A percentile compares a stretch with the other conserved stretches of the same genome.
phyloP scores from a whole-genome alignment of 2,113 vertebrate genomes.

The Pipa parva region DNA sequence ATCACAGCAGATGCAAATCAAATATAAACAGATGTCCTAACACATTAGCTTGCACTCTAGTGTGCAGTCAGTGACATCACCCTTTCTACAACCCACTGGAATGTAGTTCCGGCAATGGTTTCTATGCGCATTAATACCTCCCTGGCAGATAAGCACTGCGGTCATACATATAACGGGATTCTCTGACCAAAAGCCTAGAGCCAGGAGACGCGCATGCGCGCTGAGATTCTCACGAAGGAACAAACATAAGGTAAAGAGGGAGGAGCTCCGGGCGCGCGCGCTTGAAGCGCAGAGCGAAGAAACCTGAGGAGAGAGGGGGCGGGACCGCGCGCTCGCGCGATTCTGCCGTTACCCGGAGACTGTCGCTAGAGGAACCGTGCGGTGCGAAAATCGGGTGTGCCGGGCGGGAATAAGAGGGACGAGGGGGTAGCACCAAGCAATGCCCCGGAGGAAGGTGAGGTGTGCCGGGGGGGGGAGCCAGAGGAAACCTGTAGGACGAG shows the following conservation, averaged over 20 bases:
- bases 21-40: no score
- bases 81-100: no score
- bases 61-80: no score
- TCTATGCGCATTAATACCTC: no score
- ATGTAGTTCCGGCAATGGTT: no score
- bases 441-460: conserved; percentile 38
- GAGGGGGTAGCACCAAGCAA: background rate
- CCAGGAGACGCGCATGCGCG: background rate
- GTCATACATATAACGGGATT: background rate
- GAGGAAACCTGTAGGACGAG: background rate
- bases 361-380: conserved; percentile 4
- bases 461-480: background rate
- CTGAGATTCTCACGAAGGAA: no score
- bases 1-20: no score
- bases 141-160: no score
- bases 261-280: background rate
- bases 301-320: background rate
- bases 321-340: conserved; percentile 14
- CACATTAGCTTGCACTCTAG: no score
- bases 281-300: background rate
- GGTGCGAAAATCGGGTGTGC: background rate
- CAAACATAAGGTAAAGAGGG: background rate
- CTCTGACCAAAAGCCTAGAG: background rate
- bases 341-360: conserved; percentile 32
- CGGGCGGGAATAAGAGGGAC: accelerated